A percentile compares a stretch with the other conserved stretches of the same genome.
These are phyloP conservation scores for Pseudococcus jackbeardsleyi DNA, from an alignment of 2,888 invertebrate species.

Conservation along the genomic window DNA sequence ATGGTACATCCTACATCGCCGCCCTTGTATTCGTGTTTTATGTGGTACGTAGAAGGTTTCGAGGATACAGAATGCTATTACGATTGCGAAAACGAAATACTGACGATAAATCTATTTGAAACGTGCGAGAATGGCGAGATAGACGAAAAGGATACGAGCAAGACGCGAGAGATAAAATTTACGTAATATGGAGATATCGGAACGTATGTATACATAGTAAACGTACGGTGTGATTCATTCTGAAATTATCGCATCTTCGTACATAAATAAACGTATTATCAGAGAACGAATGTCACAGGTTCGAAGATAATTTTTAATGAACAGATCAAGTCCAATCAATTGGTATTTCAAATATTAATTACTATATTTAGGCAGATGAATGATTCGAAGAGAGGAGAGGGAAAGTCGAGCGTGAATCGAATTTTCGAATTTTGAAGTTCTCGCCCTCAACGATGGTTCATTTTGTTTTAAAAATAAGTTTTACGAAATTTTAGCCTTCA, in stretches of 20 bases:
- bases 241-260: background rate
- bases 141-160: background rate
- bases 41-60: background rate
- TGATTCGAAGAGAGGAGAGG: no score
- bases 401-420: no score
- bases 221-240: background rate
- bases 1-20: background rate
- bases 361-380: no score
- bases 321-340: no score
- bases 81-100: background rate
- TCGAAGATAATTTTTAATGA: background rate
- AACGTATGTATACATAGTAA: background rate
- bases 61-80: background rate
- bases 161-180: constrained; percentile 22
- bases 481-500: no score
- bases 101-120: background rate
- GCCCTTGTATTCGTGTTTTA: background rate
- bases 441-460: no score
- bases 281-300: background rate
- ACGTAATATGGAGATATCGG: background rate
- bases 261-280: background rate
- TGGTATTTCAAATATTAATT: no score
- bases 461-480: no score
- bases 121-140: background rate
- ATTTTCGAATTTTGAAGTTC: no score